phyloP scores from a whole-genome alignment of 2,113 vertebrate species.

The Colossoma macropomum region DNA sequence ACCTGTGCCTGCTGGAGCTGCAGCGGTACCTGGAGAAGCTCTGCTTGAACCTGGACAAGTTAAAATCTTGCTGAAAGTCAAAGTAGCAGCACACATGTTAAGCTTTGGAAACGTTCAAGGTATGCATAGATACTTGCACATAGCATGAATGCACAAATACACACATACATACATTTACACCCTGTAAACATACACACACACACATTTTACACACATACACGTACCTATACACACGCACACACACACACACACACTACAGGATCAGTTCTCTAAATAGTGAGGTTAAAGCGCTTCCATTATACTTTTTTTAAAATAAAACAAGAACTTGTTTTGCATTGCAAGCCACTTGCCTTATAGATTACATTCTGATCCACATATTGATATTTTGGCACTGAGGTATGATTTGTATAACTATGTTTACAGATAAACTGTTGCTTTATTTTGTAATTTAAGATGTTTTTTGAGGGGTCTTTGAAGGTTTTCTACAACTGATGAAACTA shows the following conservation, averaged over 20 bases:
- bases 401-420: not conserved
- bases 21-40: constrained; percentile 51
- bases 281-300: not conserved
- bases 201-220: not conserved
- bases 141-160: not conserved
- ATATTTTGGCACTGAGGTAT: constrained; percentile 11
- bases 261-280: constrained; percentile 26
- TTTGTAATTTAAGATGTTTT: not conserved
- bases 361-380: not conserved
- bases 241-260: not conserved
- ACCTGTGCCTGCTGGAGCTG: constrained; percentile 39
- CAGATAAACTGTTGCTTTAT: constrained; percentile 15
- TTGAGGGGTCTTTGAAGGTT: not conserved
- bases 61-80: constrained; percentile 39
- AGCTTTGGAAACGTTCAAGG: constrained; percentile 5
- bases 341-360: not conserved
- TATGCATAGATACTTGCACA: constrained; percentile 11
- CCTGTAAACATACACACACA: not conserved
- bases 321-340: not conserved
- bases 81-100: not conserved
- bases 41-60: constrained; percentile 42
- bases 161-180: not conserved
- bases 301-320: not conserved
- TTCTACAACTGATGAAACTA: not conserved
- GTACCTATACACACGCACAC: not conserved